Percentiles rank a stretch among this genome's conserved stretches.
phyloP scores from a whole-genome alignment of 2,888 invertebrate species.

The Spodoptera exigua region DNA sequence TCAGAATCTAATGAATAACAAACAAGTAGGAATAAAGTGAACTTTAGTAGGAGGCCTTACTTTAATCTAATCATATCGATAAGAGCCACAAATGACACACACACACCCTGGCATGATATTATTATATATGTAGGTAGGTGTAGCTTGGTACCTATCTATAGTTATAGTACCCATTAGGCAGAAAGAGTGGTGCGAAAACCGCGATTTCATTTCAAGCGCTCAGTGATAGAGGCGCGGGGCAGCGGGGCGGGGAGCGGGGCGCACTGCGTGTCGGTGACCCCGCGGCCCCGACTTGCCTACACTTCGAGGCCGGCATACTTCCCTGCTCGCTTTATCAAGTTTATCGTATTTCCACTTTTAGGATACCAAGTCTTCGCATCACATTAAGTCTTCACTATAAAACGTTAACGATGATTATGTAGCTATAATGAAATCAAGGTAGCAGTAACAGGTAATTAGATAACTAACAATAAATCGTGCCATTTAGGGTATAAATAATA shows the following conservation, averaged over 20 bases:
- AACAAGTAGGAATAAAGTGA: too few species aligned
- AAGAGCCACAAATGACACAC: slow-evolving; percentile 30
- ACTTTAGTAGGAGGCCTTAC: too few species aligned
- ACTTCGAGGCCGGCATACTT: slow-evolving; percentile 72
- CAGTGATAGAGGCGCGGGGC: slow-evolving; percentile 64
- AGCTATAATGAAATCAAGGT: background rate
- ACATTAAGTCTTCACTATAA: slow-evolving; percentile 11
- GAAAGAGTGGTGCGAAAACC: slow-evolving; percentile 53
- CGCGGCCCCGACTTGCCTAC: slow-evolving; percentile 79
- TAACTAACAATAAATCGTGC: too few species aligned
- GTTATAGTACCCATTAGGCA: slow-evolving; percentile 37
- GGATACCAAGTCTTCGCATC: slow-evolving; percentile 23
- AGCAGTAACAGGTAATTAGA: too few species aligned
- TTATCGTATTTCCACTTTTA: slow-evolving; percentile 53
- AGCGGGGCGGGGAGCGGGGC: slow-evolving; percentile 59
- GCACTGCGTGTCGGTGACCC: slow-evolving; percentile 83
- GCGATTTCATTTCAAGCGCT: slow-evolving; percentile 63
- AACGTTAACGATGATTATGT: background rate
- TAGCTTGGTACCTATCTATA: slow-evolving; percentile 13
- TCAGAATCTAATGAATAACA: too few species aligned
- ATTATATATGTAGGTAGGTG: slow-evolving; percentile 24
- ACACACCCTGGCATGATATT: slow-evolving; percentile 27
- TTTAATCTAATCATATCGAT: slow-evolving; percentile 3
- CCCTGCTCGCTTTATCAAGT: slow-evolving; percentile 66
- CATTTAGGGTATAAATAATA: too few species aligned